phyloP scores from a whole-genome alignment of 2,113 vertebrate species.

The Sturnus vulgaris region DNA sequence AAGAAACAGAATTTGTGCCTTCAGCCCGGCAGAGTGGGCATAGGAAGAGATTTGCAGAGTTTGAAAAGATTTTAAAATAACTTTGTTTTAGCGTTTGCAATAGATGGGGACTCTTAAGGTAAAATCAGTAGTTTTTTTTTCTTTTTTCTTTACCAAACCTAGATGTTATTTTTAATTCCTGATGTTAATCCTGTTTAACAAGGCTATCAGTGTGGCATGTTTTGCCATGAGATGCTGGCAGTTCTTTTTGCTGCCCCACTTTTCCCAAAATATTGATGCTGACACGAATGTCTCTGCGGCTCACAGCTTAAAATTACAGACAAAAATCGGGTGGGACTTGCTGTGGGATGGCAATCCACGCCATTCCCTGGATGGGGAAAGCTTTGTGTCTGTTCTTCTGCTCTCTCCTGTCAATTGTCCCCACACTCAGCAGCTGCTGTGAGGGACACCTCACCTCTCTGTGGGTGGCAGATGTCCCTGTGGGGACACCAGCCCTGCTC shows the following conservation, averaged over 20 bases:
- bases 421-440: not conserved
- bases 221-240: slow-evolving; percentile 27
- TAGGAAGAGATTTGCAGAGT: not conserved
- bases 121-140: not conserved
- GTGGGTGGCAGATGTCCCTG: not conserved
- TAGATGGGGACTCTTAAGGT: not conserved
- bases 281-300: not conserved
- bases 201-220: not conserved
- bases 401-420: not conserved
- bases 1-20: not conserved
- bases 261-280: slow-evolving; percentile 17
- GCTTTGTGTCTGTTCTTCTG: not conserved
- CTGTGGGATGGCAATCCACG: not conserved
- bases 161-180: slow-evolving; percentile 56
- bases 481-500: not conserved
- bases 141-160: not conserved
- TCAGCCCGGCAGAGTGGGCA: not conserved
- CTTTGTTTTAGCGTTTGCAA: not conserved
- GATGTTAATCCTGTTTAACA: slow-evolving; percentile 48
- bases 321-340: not conserved
- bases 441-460: not conserved
- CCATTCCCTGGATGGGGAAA: not conserved
- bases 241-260: slow-evolving; percentile 30
- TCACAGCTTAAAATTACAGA: not conserved
- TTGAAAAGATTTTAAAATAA: not conserved